phyloP scores from a whole-genome alignment of 64 coral and sea anemone genomes.

The Porites lutea region DNA sequence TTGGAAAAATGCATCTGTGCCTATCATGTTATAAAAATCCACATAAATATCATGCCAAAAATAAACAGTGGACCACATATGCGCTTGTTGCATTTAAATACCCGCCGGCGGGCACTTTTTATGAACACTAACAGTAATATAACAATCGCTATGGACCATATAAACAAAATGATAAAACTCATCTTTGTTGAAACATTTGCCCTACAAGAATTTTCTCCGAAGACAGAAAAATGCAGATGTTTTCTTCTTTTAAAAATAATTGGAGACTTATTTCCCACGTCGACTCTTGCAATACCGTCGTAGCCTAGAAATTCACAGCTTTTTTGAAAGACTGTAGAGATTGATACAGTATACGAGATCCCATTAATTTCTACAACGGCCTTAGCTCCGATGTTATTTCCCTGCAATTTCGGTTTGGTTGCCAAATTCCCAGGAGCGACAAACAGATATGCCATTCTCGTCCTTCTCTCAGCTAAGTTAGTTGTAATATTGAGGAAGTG shows the following conservation, averaged over 20 bases:
- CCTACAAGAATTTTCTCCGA: not conserved
- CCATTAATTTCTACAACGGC: slow-evolving; percentile 5
- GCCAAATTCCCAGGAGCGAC: slow-evolving; percentile 8
- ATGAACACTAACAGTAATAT: not conserved
- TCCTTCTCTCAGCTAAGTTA: not conserved
- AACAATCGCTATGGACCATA: not conserved
- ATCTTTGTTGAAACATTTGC: not conserved
- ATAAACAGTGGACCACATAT: not conserved
- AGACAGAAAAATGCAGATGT: too few species aligned
- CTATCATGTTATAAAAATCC: too few species aligned
- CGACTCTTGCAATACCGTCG: not conserved
- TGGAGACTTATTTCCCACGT: not conserved
- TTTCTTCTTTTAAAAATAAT: not conserved
- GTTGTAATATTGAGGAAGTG: slow-evolving; percentile 67
- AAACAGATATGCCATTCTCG: slow-evolving; percentile 30
- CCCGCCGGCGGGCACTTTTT: not conserved
- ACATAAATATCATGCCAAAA: too few species aligned
- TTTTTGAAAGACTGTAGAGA: not conserved
- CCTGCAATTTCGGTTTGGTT: not conserved
- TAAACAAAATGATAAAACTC: not conserved
- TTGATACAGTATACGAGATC: not conserved
- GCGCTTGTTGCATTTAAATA: not conserved
- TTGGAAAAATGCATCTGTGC: too few species aligned
- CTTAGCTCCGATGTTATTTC: not conserved
- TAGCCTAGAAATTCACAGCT: not conserved